Evolutionary conservation across 1,140 invertebrate species (phyloP), one percentile per base, ranked within the genome.

Genomic region (Apis mellifera): DNA sequence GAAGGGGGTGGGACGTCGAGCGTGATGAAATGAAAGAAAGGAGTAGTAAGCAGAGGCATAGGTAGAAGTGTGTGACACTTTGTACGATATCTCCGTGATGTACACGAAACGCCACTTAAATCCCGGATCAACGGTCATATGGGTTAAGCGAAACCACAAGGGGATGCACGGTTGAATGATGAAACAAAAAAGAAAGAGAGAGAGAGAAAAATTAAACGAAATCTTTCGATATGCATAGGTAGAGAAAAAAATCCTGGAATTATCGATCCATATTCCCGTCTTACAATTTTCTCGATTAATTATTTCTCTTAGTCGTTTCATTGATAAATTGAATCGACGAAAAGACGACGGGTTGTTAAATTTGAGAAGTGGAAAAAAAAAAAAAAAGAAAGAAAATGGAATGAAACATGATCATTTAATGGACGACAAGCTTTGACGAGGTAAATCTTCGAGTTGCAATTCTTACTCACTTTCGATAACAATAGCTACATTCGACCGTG

Each of bases 41-140:
- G 50, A 26, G 12, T 21, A 26, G 12, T 21, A 26, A 15, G 19
- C 55, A n/a, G 32, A 60, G n/a, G 13, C 32, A 12, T 8, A 32
- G 26, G 21, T 15, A 21, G 52, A 50, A 21, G 13, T 42, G 68
- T 17, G 70, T 66, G 52, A 64, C 52, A 54, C 69, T 26, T 73
- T 21, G 54, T 48, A 21, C 70, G 70, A 72, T 73, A 52, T 80
- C 59, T 73, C 52, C 3, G 23, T n/a, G 69, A 55, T 73, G 50
- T 80, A 80, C 70, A 59, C 69, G 78, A 80, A 80, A 80, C 78
- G 69, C 26, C 78, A 65, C 70, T 80, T 75, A 75, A 82, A 82
- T 60, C 57, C 15, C 55, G 55, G 64, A 80, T 80, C 60, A 74
- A 26, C 64, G 72, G 32, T 42, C 72, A 82, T 82, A 55, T 82